Conservation (phyloP, 2,888 invertebrate genomes). For the Acanthopleura granulata region DNA sequence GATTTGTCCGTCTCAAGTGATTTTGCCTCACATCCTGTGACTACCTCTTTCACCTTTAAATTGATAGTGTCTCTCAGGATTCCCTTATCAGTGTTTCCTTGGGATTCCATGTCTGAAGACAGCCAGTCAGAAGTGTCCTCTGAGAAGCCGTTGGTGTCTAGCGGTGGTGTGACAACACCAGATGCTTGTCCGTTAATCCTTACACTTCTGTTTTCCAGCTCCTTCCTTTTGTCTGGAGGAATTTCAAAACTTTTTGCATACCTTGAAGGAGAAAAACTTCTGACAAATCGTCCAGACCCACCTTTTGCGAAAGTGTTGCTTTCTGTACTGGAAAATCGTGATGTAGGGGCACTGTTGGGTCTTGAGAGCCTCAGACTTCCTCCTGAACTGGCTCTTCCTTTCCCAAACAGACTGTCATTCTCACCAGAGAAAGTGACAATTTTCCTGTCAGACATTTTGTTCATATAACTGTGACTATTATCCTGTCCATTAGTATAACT, state of each 20-base stretch:
- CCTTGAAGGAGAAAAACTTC: slow-evolving; percentile 10
- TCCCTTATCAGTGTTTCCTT: not conserved
- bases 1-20: no score
- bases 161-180: not conserved
- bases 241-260: slow-evolving; percentile 21
- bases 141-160: slow-evolving; percentile 10
- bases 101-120: slow-evolving; percentile 12
- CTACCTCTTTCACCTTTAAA: not conserved
- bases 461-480: no score
- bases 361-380: not conserved
- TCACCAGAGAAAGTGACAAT: no score
- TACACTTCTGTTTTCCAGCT: not conserved
- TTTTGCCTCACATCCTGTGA: not conserved
- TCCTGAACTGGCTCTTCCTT: not conserved
- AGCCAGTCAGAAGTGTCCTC: slow-evolving; percentile 20
- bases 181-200: not conserved
- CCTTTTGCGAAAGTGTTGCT: not conserved
- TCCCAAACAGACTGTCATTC: no score
- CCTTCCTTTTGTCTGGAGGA: slow-evolving; percentile 1
- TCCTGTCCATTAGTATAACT: no score
- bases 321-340: not conserved
- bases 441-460: no score
- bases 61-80: not conserved
- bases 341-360: not conserved
- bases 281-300: not conserved